Conservation (phyloP, 2,797 vertebrate genomes). For the Paguma larvata region DNA sequence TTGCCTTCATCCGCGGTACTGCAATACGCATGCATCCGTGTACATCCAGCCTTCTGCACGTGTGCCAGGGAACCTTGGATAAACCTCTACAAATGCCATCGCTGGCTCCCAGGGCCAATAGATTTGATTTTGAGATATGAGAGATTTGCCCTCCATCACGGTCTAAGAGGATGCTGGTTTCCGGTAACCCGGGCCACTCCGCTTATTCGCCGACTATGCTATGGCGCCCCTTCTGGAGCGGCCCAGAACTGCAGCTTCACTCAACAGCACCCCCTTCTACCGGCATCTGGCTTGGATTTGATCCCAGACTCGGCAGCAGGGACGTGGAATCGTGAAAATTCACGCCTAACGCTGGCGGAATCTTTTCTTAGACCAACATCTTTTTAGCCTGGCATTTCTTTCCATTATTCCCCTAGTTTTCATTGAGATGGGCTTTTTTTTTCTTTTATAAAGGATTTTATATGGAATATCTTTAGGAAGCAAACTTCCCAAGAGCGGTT, state of each 20-base stretch:
- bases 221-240: neutral
- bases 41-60: neutral
- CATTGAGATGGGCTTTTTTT: neutral
- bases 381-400: neutral
- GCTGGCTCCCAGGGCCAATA: neutral
- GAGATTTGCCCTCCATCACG: neutral
- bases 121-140: neutral
- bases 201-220: neutral
- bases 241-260: neutral
- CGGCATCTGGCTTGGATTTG: neutral
- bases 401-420: slow-evolving; percentile 1
- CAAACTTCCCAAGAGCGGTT: neutral
- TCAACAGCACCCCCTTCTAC: neutral
- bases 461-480: slow-evolving; percentile 4
- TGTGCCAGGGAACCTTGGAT: neutral
- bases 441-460: neutral
- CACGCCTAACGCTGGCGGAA: neutral
- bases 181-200: neutral
- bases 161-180: neutral
- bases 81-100: neutral
- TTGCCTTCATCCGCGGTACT: neutral
- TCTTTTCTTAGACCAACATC: neutral
- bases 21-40: neutral
- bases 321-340: neutral
- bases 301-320: neutral